Base-by-base conservation (phyloP, 1,140 invertebrate species). In the Neotoxoptera formosana region DNA sequence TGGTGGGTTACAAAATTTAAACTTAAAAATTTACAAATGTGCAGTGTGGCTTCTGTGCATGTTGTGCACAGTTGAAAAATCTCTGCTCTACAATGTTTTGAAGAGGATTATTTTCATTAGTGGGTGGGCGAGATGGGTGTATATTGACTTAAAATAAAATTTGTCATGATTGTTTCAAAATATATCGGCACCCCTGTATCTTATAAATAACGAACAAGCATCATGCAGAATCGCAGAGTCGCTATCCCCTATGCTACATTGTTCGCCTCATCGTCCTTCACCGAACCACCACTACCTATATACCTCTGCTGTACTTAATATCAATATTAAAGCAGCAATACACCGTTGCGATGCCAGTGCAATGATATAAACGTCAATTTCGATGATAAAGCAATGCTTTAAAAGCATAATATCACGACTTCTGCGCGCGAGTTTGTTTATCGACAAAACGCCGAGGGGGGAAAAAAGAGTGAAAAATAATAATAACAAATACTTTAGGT, bases 401-500 rank as follows among this genome's bases (percentile, higher is more conserved):
- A n/a, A n/a, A n/a, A n/a, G 76, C 76, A 83, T 36, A 41, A 41
- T 41, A 41, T 41, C 41, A 4, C 41, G 41, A 23, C 34, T 21
- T 83, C 17, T 83, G 41, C 41, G 41, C 41, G 34, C 1, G 23
- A 41, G 21, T 89, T 56, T 41, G 51, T 89, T 89, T 89, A 36
- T 89, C 20, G 34, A 41, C 20, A 34, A 89, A 6, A 89, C 8
- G 23, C 21, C 20, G 48, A 34, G 11, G 25, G 41, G 48, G 1
- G 1, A 25, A 23, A n/a, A 87, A 34, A 34, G 17, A 47, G 30
- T 34, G 11, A 34, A 87, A 41, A 84, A 41, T 76, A 45, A 86
- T 86, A 47, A 86, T 47, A 86, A 87, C n/a, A 48, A 87, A 51
- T 87, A 48, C 86, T 53, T 89, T 36, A 25, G 51, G 88, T 56